Conservation (phyloP, 2,113 vertebrate species). For the Thymallus thymallus region DNA sequence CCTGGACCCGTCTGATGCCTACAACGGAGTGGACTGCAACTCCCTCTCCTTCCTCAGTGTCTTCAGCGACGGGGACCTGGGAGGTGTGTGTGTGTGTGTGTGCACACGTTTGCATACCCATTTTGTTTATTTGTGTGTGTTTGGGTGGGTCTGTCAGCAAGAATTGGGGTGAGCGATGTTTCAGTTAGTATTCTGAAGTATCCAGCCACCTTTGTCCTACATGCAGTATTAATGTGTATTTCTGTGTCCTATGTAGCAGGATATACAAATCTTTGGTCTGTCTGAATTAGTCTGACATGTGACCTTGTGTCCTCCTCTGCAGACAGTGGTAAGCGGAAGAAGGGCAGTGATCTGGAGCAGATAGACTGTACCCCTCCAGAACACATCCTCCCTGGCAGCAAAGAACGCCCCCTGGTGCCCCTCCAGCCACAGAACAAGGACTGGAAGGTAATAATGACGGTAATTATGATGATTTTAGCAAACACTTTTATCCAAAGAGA, state of each 20-base stretch:
- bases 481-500: too few relatives aligned
- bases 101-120: too few relatives aligned
- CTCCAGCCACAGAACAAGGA: conserved; percentile 97
- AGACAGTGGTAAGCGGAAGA: conserved; percentile 94
- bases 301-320: not conserved
- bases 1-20: conserved; percentile 88
- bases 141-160: not conserved
- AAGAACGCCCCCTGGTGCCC: conserved; percentile 89
- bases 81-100: not conserved
- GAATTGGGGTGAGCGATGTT: not conserved
- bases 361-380: conserved; percentile 98
- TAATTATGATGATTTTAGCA: not conserved
- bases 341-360: conserved; percentile 91
- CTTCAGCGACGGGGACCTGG: conserved; percentile 81
- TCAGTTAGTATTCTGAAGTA: not conserved
- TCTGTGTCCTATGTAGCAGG: not conserved
- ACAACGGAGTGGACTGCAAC: conserved; percentile 90
- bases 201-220: not conserved
- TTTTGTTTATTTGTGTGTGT: not conserved
- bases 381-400: conserved; percentile 94
- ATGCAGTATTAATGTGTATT: not conserved
- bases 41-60: conserved; percentile 89
- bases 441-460: conserved; percentile 82
- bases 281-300: not conserved
- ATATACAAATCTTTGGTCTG: not conserved